Conservation (phyloP, 2,888 invertebrate species). For the Caenorhabditis uteleia region DNA sequence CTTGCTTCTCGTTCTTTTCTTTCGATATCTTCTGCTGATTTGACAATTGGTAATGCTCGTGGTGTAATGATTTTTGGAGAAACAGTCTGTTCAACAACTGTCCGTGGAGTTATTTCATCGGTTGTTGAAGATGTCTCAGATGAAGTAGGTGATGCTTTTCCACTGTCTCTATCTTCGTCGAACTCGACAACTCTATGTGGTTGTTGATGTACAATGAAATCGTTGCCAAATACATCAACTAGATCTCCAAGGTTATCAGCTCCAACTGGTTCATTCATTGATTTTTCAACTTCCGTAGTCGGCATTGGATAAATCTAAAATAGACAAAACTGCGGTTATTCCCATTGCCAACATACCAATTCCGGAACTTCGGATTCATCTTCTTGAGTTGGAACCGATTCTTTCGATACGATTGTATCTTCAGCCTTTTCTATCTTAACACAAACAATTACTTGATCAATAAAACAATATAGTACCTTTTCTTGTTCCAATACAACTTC, state of each 20-base stretch:
- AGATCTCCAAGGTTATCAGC: constrained; percentile 11
- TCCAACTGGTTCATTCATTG: neutral
- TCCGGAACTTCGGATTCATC: constrained; percentile 4
- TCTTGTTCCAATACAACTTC: too few relatives aligned
- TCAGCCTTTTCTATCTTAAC: too few relatives aligned
- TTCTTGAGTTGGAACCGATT: neutral
- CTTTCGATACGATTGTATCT: too few relatives aligned
- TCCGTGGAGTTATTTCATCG: constrained; percentile 21
- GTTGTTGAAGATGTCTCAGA: constrained; percentile 26
- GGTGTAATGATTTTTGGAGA: too few relatives aligned
- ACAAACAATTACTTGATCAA: too few relatives aligned
- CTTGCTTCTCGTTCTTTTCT: constrained; percentile 16
- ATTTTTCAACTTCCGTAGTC: too few relatives aligned
- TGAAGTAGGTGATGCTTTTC: constrained; percentile 34
- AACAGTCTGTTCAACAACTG: constrained; percentile 5
- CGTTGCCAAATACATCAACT: constrained; percentile 35
- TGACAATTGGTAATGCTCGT: constrained; percentile 17
- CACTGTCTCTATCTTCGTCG: constrained; percentile 37
- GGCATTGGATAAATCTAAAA: too few relatives aligned
- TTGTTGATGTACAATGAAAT: constrained; percentile 21
- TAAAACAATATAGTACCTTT: too few relatives aligned
- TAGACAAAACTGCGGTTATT: too few relatives aligned
- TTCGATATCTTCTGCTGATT: constrained; percentile 29
- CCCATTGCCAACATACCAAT: too few relatives aligned
- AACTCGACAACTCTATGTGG: constrained; percentile 4